A percentile compares a stretch with the other conserved stretches of the same genome.
Evolutionary conservation across 2,888 invertebrate species (phyloP).

Genomic region (Drosophila helvetica): DNA sequence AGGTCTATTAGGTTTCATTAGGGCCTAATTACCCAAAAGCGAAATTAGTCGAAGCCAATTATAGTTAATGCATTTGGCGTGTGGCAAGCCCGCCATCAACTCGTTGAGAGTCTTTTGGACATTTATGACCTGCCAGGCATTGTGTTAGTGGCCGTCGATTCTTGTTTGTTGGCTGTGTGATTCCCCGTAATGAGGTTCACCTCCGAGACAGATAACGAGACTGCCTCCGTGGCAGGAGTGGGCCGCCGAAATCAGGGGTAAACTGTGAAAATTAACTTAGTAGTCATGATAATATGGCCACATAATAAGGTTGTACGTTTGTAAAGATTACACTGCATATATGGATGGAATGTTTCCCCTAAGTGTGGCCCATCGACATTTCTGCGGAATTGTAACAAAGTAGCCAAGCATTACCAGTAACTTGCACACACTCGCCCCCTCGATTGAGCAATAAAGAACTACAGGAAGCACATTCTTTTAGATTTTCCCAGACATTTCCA

Average conservation of each 20-base stretch:
- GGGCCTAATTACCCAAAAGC: constrained; percentile 71
- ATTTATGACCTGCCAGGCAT: constrained; percentile 41
- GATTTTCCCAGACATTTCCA: constrained; percentile 62
- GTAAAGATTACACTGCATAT: not conserved
- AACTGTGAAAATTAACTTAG: not conserved
- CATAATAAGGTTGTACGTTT: not conserved
- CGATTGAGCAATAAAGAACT: constrained; percentile 72
- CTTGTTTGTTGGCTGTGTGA: constrained; percentile 19
- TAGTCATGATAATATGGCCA: not conserved
- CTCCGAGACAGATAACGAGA: constrained; percentile 4
- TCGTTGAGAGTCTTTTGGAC: constrained; percentile 29
- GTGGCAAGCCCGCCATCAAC: constrained; percentile 2
- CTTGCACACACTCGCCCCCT: constrained; percentile 41
- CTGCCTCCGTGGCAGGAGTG: not conserved
- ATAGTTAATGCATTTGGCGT: constrained; percentile 72
- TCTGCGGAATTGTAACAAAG: constrained; percentile 42
- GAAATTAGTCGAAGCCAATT: constrained; percentile 71
- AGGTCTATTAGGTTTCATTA: constrained; percentile 67
- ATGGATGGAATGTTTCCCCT: not conserved
- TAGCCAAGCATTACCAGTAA: constrained; percentile 27
- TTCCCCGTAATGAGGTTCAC: constrained; percentile 29
- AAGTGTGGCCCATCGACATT: constrained; percentile 31
- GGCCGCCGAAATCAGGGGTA: not conserved
- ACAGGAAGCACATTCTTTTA: constrained; percentile 69
- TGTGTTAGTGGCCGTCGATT: constrained; percentile 22